Conservation (phyloP, 2,888 invertebrate genomes). For the Podabrus alpinus region DNA sequence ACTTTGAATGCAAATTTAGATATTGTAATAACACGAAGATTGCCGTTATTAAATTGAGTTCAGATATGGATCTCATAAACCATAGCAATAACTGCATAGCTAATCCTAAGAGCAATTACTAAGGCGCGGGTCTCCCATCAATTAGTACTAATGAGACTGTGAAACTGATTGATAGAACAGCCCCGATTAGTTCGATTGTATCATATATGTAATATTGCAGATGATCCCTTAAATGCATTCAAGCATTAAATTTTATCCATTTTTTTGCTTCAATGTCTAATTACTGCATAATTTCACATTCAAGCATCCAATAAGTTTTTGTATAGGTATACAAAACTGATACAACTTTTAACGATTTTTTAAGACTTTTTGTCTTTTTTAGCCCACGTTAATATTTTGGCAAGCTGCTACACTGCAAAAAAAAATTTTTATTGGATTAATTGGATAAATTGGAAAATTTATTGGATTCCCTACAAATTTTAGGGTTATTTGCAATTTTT, state of each 20-base stretch:
- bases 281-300: neutral
- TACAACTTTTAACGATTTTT: neutral
- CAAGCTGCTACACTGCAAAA: too few relatives aligned
- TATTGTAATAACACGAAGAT: constrained; percentile 4
- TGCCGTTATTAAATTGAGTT: constrained; percentile 36
- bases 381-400: too few relatives aligned
- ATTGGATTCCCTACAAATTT: too few relatives aligned
- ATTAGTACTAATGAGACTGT: constrained; percentile 50
- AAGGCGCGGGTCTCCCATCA: constrained; percentile 50
- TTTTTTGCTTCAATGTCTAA: neutral
- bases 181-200: constrained; percentile 39
- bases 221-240: neutral
- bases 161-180: constrained; percentile 47
- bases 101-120: constrained; percentile 52
- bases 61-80: constrained; percentile 41
- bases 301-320: too few relatives aligned
- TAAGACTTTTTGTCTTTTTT: neutral
- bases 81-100: constrained; percentile 46
- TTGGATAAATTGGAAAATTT: too few relatives aligned
- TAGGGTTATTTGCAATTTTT: too few relatives aligned
- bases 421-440: too few relatives aligned
- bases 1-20: constrained; percentile 1
- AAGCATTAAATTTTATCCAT: neutral
- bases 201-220: constrained; percentile 37
- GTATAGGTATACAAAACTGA: neutral